phyloP scores from a whole-genome alignment of 2,797 vertebrate genomes.

The Nyctalus aviator region DNA sequence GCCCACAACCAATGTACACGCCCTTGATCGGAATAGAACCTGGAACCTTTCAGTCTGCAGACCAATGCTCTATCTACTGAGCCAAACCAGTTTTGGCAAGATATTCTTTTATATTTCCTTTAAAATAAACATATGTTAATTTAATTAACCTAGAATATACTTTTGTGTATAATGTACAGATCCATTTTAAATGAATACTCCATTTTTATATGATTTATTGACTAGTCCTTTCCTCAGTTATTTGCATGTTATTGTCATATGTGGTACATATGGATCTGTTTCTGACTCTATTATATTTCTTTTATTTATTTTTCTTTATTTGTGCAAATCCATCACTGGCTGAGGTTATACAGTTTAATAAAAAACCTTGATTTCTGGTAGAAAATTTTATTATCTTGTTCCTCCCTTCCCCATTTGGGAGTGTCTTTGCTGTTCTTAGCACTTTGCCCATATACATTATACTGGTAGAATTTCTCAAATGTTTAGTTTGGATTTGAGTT shows the following conservation, averaged over 20 bases:
- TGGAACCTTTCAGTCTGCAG: no score
- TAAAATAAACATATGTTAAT: neutral
- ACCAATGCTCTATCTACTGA: no score
- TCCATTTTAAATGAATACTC: neutral
- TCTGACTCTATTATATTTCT: neutral
- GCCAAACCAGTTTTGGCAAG: neutral
- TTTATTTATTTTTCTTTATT: neutral
- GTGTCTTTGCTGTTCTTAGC: neutral
- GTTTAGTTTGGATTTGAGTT: slow-evolving; percentile 2
- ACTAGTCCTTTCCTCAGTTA: neutral
- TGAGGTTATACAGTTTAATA: neutral
- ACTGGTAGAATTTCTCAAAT: neutral
- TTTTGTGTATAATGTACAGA: neutral
- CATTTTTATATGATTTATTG: neutral
- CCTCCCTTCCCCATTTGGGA: neutral
- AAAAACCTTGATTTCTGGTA: neutral
- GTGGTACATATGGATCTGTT: neutral
- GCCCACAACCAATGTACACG: no score
- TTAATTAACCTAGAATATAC: neutral
- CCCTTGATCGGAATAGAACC: no score
- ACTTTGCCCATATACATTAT: neutral
- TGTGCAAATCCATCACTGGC: neutral
- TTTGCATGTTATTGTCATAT: neutral
- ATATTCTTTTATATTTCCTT: neutral
- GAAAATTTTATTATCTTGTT: neutral